Evolutionary conservation across 1,140 invertebrate genomes (phyloP).

Genomic region (Drosophila paulistorum): DNA sequence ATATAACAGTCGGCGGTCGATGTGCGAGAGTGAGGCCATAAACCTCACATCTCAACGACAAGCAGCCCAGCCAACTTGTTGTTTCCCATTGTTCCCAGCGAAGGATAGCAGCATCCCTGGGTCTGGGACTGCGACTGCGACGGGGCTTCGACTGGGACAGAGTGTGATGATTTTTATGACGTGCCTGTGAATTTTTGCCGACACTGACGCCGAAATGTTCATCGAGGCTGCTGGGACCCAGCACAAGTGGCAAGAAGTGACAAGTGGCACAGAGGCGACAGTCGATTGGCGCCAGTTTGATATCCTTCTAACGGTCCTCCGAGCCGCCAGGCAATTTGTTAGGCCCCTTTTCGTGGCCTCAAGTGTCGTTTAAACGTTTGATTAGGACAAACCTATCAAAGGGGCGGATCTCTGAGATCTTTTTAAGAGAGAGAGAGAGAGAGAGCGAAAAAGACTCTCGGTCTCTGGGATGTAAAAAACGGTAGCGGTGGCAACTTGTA

Average conservation of each 20-base stretch:
- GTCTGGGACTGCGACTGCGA: constrained; percentile 11
- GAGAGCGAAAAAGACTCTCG: background rate
- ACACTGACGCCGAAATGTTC: constrained; percentile 50
- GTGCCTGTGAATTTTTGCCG: constrained; percentile 72
- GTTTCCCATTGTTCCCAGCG: constrained; percentile 53
- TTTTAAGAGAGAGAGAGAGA: too few relatives aligned
- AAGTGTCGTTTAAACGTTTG: constrained; percentile 74
- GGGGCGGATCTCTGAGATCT: constrained; percentile 57
- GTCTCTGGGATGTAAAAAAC: constrained; percentile 28
- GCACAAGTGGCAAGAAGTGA: constrained; percentile 73
- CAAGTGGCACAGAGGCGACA: constrained; percentile 68
- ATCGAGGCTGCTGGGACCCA: constrained; percentile 33
- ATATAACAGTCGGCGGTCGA: constrained; percentile 69
- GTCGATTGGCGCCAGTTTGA: constrained; percentile 67
- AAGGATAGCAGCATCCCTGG: constrained; percentile 54
- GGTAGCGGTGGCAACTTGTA: constrained; percentile 44
- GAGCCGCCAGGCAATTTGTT: constrained; percentile 61
- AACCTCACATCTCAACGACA: constrained; percentile 53
- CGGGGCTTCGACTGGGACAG: constrained; percentile 49
- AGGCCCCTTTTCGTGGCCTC: constrained; percentile 40
- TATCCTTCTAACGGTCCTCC: constrained; percentile 35
- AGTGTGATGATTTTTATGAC: constrained; percentile 80
- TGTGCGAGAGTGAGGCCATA: constrained; percentile 45
- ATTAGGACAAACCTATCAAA: constrained; percentile 63
- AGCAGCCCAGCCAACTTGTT: too few relatives aligned